These are phyloP conservation scores for Plebejus anna DNA, from an alignment of 2,888 invertebrate species.

Conservation along the genomic window DNA sequence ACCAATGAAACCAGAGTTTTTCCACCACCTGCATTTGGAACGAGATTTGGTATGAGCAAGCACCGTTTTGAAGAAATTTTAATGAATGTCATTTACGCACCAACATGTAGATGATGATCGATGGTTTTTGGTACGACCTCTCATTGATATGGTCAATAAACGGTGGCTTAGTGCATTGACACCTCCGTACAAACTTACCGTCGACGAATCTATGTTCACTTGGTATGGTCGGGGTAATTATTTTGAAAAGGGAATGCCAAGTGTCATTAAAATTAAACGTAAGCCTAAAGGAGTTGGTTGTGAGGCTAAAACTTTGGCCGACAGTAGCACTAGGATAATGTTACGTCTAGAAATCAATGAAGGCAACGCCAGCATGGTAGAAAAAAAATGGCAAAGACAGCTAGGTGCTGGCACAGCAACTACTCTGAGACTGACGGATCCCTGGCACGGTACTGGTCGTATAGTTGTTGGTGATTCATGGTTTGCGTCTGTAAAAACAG, in stretches of 20 bases:
- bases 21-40: conserved; percentile 12
- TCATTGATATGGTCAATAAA: conserved; percentile 9
- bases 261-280: conserved; percentile 34
- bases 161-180: not conserved
- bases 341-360: conserved; percentile 29
- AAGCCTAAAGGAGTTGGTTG: not conserved
- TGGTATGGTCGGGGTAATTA: conserved; percentile 31
- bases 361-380: conserved; percentile 29
- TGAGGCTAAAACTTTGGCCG: not conserved
- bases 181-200: conserved; percentile 29
- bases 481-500: conserved; percentile 25
- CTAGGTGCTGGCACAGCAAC: conserved; percentile 33
- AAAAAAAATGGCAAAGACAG: conserved; percentile 31
- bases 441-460: conserved; percentile 37
- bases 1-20: not conserved
- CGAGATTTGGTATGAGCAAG: conserved; percentile 6
- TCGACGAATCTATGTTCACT: conserved; percentile 32
- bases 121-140: conserved; percentile 16
- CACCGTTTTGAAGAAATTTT: not conserved
- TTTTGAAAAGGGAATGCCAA: conserved; percentile 32
- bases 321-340: conserved; percentile 31
- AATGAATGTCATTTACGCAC: conserved; percentile 2
- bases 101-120: not conserved
- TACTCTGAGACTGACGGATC: conserved; percentile 36
- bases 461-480: conserved; percentile 34